Conservation (phyloP, 2,888 invertebrate species). For the Mimas tiliae region DNA sequence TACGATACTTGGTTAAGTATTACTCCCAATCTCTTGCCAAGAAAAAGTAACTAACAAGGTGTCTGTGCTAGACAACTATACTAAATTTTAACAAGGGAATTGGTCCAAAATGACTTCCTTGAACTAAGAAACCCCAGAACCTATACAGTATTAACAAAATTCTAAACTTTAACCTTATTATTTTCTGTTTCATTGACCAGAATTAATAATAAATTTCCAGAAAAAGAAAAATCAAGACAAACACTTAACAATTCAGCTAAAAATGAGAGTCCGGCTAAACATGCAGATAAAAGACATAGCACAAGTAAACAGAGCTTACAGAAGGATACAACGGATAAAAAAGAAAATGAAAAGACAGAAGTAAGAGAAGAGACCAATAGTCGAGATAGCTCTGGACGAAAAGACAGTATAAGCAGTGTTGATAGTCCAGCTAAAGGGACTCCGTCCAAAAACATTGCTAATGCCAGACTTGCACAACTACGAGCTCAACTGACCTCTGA, state of each 20-base stretch:
- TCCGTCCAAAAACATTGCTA: conserved; percentile 62
- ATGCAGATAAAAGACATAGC: conserved; percentile 31
- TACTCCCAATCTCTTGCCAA: too few relatives aligned
- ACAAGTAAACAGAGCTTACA: not conserved
- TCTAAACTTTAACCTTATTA: not conserved
- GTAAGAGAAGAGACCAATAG: conserved; percentile 32
- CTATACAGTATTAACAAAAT: too few relatives aligned
- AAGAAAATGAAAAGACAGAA: conserved; percentile 22
- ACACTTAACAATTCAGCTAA: conserved; percentile 40
- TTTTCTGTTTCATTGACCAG: not conserved
- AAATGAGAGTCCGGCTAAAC: conserved; percentile 43
- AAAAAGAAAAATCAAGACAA: conserved; percentile 37
- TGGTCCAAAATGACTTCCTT: too few relatives aligned
- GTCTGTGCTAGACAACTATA: too few relatives aligned
- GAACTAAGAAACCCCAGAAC: too few relatives aligned
- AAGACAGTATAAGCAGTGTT: conserved; percentile 7
- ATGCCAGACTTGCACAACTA: conserved; percentile 59
- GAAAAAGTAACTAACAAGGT: too few relatives aligned
- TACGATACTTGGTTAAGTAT: too few relatives aligned
- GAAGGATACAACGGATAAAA: not conserved
- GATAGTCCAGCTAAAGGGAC: conserved; percentile 35
- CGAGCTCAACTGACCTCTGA: conserved; percentile 59
- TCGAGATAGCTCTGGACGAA: not conserved
- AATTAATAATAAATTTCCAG: not conserved
- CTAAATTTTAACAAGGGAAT: too few relatives aligned